Evolutionary conservation across 2,797 vertebrate genomes (phyloP).

Genomic region (Spheniscus humboldti): DNA sequence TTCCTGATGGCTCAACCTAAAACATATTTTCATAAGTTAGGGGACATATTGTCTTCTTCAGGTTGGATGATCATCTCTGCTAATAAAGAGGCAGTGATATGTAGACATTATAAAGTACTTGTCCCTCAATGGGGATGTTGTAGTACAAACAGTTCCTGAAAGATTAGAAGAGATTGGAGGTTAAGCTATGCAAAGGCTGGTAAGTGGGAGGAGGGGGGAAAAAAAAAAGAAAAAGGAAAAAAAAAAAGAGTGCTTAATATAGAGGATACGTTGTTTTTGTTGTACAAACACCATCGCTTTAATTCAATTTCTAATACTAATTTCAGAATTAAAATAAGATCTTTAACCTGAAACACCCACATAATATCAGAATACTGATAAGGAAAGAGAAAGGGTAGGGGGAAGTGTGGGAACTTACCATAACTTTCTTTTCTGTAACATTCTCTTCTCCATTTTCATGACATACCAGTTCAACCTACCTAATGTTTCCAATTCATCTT

Average conservation of each 20-base stretch:
- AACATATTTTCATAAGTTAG: background rate
- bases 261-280: background rate
- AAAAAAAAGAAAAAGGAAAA: background rate
- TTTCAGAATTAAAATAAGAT: background rate
- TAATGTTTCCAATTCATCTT: background rate
- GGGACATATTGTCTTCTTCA: background rate
- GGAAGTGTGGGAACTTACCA: background rate
- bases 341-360: background rate
- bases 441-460: background rate
- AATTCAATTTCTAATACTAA: background rate
- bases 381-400: background rate
- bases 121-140: background rate
- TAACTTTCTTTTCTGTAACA: background rate
- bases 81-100: background rate
- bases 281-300: background rate
- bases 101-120: background rate
- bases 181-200: background rate
- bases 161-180: background rate
- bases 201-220: background rate
- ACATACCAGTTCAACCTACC: background rate
- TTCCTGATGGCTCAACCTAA: background rate
- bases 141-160: background rate
- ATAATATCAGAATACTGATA: background rate
- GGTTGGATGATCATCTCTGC: background rate
- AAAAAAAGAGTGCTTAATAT: background rate